Evolutionary conservation across 1,140 invertebrate species (phyloP).

Genomic region (Philopotamus ludificatus): DNA sequence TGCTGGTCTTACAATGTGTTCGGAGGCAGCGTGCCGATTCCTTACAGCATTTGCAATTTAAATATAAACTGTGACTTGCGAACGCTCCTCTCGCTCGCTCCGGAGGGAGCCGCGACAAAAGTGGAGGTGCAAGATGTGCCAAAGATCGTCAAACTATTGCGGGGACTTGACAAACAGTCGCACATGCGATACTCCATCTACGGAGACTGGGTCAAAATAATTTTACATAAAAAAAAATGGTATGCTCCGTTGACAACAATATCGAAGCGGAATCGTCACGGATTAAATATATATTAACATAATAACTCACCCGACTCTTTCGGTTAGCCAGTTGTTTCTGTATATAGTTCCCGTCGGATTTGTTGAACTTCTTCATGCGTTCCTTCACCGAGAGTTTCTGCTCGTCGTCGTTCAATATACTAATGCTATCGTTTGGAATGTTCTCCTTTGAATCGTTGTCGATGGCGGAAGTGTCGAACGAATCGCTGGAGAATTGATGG

Average conservation of each 20-base stretch:
- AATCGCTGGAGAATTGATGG: neutral
- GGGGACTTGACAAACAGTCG: no score
- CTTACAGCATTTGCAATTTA: slow-evolving; percentile 40
- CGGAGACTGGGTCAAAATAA: no score
- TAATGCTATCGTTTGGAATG: neutral
- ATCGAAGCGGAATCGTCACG: no score
- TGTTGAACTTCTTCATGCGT: slow-evolving; percentile 87
- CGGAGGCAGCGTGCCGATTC: slow-evolving; percentile 27
- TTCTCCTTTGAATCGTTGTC: slow-evolving; percentile 10
- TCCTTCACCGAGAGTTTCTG: slow-evolving; percentile 85
- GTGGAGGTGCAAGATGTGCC: neutral
- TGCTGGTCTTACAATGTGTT: slow-evolving; percentile 38
- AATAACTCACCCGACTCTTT: slow-evolving; percentile 10
- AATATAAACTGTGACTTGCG: slow-evolving; percentile 37
- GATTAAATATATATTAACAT: no score
- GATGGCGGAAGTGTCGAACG: neutral
- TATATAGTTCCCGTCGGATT: slow-evolving; percentile 47
- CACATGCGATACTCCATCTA: no score
- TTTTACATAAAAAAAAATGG: no score
- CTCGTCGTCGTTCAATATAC: slow-evolving; percentile 47
- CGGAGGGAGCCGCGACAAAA: neutral
- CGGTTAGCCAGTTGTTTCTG: neutral
- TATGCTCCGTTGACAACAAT: no score
- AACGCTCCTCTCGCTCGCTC: slow-evolving; percentile 13
- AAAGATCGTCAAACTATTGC: neutral